Percentiles rank a stretch among this genome's conserved stretches.
These are phyloP conservation scores for Sanderia malayensis DNA, from an alignment of 30 jellyfish, hydroid and myxozoan genomes.

Conservation along the genomic window DNA sequence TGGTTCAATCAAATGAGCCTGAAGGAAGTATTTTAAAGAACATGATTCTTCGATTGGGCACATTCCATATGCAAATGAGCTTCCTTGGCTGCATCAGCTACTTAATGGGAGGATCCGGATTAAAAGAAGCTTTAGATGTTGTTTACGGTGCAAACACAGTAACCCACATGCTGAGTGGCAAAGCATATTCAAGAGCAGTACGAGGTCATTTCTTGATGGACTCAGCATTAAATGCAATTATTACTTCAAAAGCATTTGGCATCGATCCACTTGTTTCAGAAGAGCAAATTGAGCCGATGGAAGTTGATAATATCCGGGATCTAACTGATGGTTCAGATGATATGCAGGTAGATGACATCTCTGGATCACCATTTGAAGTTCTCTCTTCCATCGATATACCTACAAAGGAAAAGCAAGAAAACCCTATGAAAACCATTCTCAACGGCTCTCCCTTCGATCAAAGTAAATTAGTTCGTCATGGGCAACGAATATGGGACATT, in stretches of 20 bases:
- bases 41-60: constrained; percentile 9
- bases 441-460: too few relatives aligned
- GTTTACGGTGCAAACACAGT: constrained; percentile 36
- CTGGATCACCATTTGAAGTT: too few relatives aligned
- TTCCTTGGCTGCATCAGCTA: constrained; percentile 47
- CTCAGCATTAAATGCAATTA: too few relatives aligned
- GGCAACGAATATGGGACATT: too few relatives aligned
- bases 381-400: too few relatives aligned
- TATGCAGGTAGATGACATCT: too few relatives aligned
- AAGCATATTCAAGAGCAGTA: constrained; percentile 39
- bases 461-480: too few relatives aligned
- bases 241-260: constrained; percentile 17
- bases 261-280: constrained; percentile 11
- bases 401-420: too few relatives aligned
- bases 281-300: constrained; percentile 13
- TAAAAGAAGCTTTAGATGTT: constrained; percentile 20
- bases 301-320: too few relatives aligned
- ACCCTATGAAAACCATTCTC: too few relatives aligned
- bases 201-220: constrained; percentile 54
- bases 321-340: too few relatives aligned
- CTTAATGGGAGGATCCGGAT: constrained; percentile 41
- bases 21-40: constrained; percentile 2
- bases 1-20: not conserved
- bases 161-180: constrained; percentile 37
- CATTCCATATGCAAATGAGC: constrained; percentile 28